Evolutionary conservation across 2,888 invertebrate genomes (phyloP), one percentile per base, ranked within the genome.

Genomic region (Chrysopilus asiliformis): DNA sequence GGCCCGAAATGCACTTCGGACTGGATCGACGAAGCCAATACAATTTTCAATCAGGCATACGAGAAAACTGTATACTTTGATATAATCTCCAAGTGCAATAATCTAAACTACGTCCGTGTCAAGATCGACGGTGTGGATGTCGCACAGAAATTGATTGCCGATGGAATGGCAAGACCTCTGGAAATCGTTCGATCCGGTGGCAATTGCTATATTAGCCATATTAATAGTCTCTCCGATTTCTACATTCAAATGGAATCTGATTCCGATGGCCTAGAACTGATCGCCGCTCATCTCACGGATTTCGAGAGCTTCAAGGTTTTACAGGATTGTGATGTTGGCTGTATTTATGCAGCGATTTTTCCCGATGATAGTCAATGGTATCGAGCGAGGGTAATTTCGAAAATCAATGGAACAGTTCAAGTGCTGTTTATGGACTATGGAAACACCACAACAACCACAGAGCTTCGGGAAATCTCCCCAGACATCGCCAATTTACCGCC

Each of bases 201-300:
- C 46, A 76, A 74, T 0, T 80, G 81, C 42, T 83, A 75, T 52
- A 74, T 84, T 2, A 79, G 80, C 43, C 80, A 83, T 49, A 67
- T 77, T 0, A 78, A 80, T 53, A 76, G 77, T 0, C 74, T 82
- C 0, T 70, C 71, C 0, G 80, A 84, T 49, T 86, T 86, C 55
- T 84, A 80, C 72, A 70, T 85, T 14, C 85, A 85, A 50, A 65
- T 81, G 42, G 81, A 80, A 48, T 71, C 73, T n/a, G 69, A 71
- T 33, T 62, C 64, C 2, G 58, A 59, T 29, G 72, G 72, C 6
- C 49, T 79, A 22, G 73, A 76, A 41, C 52, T 69, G 8, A 70
- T 79, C 55, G 70, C 71, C 40, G 57, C 67, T 1, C 69, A 70
- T 39, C 63, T 79, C 57, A 58, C 63, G 1, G 67, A 70, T 13